A percentile compares a stretch with the other conserved stretches of the same genome.
These are phyloP conservation scores for Bombus waltoni DNA, from an alignment of 1,140 invertebrate genomes.

Conservation along the genomic window DNA sequence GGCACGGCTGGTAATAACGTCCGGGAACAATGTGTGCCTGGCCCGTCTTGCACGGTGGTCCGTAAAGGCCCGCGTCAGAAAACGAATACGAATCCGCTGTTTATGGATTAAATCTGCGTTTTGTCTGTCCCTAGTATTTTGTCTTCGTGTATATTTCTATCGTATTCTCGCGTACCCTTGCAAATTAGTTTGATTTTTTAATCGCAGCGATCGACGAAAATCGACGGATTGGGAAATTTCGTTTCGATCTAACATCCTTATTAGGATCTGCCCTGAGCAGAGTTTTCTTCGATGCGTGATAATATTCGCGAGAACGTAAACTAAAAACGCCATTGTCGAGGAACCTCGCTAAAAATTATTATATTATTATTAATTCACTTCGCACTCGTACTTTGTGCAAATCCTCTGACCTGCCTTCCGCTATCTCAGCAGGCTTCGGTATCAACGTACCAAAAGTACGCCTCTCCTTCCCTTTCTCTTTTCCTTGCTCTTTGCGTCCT, in stretches of 20 bases:
- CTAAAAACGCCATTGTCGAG: no score
- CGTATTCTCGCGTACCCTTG: not conserved
- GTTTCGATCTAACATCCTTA: no score
- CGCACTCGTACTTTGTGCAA: no score
- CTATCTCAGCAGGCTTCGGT: no score
- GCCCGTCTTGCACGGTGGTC: constrained; percentile 43
- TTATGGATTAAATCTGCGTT: not conserved
- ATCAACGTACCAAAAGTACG: not conserved
- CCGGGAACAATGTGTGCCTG: constrained; percentile 64
- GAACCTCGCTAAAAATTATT: no score
- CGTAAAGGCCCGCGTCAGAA: constrained; percentile 13
- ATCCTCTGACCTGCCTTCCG: no score
- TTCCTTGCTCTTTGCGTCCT: no score
- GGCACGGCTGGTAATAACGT: constrained; percentile 64
- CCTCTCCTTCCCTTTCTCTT: not conserved
- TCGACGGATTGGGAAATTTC: not conserved
- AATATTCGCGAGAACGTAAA: no score
- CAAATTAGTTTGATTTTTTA: not conserved
- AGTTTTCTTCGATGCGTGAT: no score
- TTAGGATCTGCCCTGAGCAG: no score
- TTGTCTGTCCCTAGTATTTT: not conserved
- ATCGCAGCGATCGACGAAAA: not conserved
- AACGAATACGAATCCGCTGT: constrained; percentile 12
- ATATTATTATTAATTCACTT: no score
- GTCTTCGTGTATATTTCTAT: not conserved